Evolutionary conservation across 2,113 vertebrate species (phyloP).

Genomic region (Triplophysa siluroides): DNA sequence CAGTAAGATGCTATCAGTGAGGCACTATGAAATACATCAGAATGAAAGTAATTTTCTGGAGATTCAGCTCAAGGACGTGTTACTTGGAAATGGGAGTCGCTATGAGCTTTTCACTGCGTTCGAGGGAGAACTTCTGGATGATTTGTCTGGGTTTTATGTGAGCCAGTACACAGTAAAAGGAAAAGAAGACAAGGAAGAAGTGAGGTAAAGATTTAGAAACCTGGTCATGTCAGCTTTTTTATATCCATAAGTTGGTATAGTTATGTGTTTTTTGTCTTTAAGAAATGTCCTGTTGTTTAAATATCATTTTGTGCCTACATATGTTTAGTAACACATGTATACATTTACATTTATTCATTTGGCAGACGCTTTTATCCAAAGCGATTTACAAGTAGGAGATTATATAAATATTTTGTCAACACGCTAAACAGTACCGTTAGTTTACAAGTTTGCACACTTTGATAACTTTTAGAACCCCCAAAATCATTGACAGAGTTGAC

Average conservation of each 20-base stretch:
- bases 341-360: too few relatives aligned
- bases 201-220: conserved; percentile 61
- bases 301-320: not conserved
- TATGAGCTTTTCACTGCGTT: conserved; percentile 72
- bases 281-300: too few relatives aligned
- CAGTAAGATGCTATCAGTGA: rapidly evolving
- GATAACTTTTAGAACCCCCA: not conserved
- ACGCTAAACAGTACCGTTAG: too few relatives aligned
- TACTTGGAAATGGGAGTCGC: conserved; percentile 65
- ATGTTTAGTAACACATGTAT: not conserved
- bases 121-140: conserved; percentile 68
- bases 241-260: too few relatives aligned
- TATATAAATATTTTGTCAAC: too few relatives aligned
- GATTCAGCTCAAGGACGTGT: conserved; percentile 36
- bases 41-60: conserved; percentile 76
- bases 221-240: too few relatives aligned
- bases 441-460: not conserved
- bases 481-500: not conserved
- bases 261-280: not conserved
- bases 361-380: too few relatives aligned
- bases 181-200: not conserved
- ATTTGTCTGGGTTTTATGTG: conserved; percentile 78
- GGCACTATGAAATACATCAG: rapidly evolving
- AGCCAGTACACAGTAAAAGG: conserved; percentile 75
- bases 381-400: too few relatives aligned